These are phyloP conservation scores for Mycteria americana DNA, from an alignment of 2,797 vertebrate species.

Conservation along the genomic window DNA sequence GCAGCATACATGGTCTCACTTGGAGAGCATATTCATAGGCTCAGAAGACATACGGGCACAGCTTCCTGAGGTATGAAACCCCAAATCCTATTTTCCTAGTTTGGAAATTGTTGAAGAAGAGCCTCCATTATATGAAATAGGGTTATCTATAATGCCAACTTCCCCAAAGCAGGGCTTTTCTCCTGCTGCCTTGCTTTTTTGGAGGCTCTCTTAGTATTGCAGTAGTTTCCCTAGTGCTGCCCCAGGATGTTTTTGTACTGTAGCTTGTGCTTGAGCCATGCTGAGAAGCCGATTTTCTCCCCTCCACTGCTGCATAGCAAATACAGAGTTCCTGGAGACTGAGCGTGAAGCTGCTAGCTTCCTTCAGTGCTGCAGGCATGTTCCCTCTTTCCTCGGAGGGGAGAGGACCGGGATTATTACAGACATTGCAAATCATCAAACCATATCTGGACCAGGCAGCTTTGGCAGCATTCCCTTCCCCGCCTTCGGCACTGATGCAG, in stretches of 20 bases:
- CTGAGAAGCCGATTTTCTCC: neutral
- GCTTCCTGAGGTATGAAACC: slow-evolving; percentile 85
- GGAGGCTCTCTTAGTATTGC: neutral
- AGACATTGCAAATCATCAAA: neutral
- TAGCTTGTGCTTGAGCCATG: neutral
- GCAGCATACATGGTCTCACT: slow-evolving; percentile 90
- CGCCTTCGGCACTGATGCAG: neutral
- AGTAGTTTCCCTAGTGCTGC: neutral
- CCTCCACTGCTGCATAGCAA: neutral
- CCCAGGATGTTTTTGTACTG: neutral
- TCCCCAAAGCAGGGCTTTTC: neutral
- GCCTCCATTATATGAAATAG: neutral
- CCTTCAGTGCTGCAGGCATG: neutral
- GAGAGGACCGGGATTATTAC: neutral
- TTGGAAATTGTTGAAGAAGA: neutral
- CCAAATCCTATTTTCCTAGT: neutral
- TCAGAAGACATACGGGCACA: slow-evolving; percentile 93
- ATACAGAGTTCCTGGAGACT: neutral
- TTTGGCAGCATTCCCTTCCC: neutral
- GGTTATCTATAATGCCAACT: accelerated
- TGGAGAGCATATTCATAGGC: slow-evolving; percentile 96
- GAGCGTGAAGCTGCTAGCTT: neutral
- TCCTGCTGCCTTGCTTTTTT: neutral
- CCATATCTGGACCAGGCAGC: neutral
- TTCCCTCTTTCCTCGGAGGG: neutral